Conservation (phyloP, 1,140 invertebrate genomes). For the Ganaspis sp. region DNA sequence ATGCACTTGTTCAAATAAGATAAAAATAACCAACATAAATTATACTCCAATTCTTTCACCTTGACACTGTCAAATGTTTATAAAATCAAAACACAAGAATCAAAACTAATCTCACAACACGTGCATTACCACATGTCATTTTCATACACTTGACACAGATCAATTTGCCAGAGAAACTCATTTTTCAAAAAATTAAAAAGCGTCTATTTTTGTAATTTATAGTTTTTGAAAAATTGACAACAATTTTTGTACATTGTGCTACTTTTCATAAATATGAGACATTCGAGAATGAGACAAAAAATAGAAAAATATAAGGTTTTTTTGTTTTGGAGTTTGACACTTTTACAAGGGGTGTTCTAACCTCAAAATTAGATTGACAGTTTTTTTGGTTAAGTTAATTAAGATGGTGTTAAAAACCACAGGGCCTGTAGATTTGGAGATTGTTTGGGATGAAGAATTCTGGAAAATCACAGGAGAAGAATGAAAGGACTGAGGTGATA, state of each 20-base stretch:
- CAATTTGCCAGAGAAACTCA: too few relatives aligned
- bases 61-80: not conserved
- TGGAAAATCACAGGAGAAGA: not conserved
- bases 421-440: not conserved
- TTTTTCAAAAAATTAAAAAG: too few relatives aligned
- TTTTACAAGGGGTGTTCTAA: constrained; percentile 25
- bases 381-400: not conserved
- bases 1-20: too few relatives aligned
- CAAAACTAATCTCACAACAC: not conserved
- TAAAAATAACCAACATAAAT: too few relatives aligned
- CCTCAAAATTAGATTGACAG: not conserved
- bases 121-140: not conserved
- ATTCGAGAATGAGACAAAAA: too few relatives aligned
- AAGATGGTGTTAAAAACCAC: too few relatives aligned
- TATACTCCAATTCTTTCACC: too few relatives aligned
- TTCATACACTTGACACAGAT: not conserved
- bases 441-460: not conserved
- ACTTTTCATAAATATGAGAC: too few relatives aligned
- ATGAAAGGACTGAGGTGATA: not conserved
- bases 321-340: not conserved
- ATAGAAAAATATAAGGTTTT: not conserved
- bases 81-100: constrained; percentile 12
- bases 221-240: too few relatives aligned
- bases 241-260: too few relatives aligned
- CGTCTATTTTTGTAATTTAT: too few relatives aligned